phyloP scores from a whole-genome alignment of 2,888 invertebrate species.

The Noctuana brunneofusca region DNA sequence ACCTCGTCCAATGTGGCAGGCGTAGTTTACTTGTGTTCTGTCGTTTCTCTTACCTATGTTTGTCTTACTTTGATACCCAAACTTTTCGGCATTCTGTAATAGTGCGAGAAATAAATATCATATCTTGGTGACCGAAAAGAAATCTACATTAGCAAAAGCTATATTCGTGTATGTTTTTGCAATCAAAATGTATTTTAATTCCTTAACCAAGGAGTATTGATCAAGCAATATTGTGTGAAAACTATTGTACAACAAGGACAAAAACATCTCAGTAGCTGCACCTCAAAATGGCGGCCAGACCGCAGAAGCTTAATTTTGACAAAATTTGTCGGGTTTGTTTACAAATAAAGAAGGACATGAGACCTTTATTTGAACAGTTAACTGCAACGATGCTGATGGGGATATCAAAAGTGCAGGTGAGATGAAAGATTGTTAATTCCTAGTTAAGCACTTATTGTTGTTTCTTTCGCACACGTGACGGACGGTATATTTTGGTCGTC shows the following conservation, averaged over 20 bases:
- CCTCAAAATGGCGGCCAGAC: constrained; percentile 77
- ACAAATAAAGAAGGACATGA: constrained; percentile 85
- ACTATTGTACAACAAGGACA: constrained; percentile 63
- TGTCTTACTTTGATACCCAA: constrained; percentile 43
- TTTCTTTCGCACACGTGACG: constrained; percentile 66
- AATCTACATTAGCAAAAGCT: not conserved
- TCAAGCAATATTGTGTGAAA: constrained; percentile 7
- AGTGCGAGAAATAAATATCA: not conserved
- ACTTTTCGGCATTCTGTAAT: constrained; percentile 22
- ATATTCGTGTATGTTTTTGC: not conserved
- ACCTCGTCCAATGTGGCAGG: constrained; percentile 1
- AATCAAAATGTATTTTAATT: constrained; percentile 1
- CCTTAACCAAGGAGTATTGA: constrained; percentile 1
- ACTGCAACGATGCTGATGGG: constrained; percentile 86
- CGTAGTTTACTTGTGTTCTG: not conserved
- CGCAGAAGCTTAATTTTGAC: constrained; percentile 72
- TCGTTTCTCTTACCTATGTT: constrained; percentile 39
- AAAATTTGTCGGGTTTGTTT: constrained; percentile 86
- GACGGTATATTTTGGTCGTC: constrained; percentile 38
- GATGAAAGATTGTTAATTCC: constrained; percentile 68
- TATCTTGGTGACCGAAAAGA: not conserved
- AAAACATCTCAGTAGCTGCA: constrained; percentile 62
- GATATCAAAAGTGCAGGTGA: constrained; percentile 84
- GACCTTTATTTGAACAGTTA: constrained; percentile 85
- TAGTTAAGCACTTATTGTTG: constrained; percentile 57